Percentiles rank a stretch among this genome's conserved stretches.
Evolutionary conservation across 2,113 vertebrate species (phyloP).

Genomic region (Carollia perspicillata): DNA sequence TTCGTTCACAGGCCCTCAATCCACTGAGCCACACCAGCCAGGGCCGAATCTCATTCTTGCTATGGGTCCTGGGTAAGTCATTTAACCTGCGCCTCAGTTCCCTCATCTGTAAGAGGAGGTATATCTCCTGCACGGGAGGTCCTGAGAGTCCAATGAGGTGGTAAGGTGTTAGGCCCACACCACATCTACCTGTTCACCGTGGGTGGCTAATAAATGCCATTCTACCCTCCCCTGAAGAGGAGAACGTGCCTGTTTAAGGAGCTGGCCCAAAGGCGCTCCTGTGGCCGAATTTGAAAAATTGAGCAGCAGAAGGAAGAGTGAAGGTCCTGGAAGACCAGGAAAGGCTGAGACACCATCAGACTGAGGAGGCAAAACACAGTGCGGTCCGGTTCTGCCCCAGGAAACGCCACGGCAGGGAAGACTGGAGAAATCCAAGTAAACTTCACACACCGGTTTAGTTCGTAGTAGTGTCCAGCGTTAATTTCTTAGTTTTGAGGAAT

Average conservation of each 20-base stretch:
- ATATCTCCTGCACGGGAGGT: not conserved
- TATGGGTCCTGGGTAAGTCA: not conserved
- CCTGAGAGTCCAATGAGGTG: not conserved
- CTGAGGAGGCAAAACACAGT: not conserved
- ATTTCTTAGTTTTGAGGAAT: not conserved
- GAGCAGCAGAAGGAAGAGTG: not conserved
- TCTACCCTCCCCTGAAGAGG: not conserved
- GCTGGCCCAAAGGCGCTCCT: not conserved
- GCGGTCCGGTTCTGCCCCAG: no score
- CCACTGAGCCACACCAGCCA: no score
- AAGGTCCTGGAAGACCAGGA: not conserved
- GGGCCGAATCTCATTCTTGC: not conserved
- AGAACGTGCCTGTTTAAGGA: not conserved
- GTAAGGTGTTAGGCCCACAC: not conserved
- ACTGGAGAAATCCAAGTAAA: not conserved
- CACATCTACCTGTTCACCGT: not conserved
- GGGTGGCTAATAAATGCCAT: not conserved
- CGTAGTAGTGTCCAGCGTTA: not conserved
- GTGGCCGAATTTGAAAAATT: not conserved
- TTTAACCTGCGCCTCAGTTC: not conserved
- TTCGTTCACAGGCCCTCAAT: no score
- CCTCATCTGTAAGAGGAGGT: not conserved
- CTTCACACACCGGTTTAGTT: not conserved
- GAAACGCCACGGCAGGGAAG: not conserved
- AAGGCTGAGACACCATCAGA: not conserved